These are phyloP conservation scores for Felis catus DNA, from an alignment of 2,113 vertebrate genomes.

Conservation along the genomic window F.catus_Fca126_mat1.0 CM031415.1:198940001-198940500, in stretches of 20 bases:
- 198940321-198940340: not conserved
- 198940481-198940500: not conserved
- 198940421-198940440: not conserved
- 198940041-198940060: no score
- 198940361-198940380: not conserved
- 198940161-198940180: not conserved
- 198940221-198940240: not conserved
- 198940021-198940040: no score
- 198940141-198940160: not conserved
- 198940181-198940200: not conserved
- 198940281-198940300: no score
- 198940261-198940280: not conserved
- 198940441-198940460: not conserved
- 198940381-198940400: not conserved
- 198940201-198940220: not conserved
- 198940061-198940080: no score
- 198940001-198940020: no score
- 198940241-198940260: accelerated
- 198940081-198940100: no score
- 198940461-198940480: not conserved
- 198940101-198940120: no score
- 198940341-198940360: not conserved
- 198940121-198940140: no score
- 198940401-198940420: not conserved
- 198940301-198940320: no score